phyloP scores from a whole-genome alignment of 2,888 invertebrate species.

The Chorisops tibialis region DNA sequence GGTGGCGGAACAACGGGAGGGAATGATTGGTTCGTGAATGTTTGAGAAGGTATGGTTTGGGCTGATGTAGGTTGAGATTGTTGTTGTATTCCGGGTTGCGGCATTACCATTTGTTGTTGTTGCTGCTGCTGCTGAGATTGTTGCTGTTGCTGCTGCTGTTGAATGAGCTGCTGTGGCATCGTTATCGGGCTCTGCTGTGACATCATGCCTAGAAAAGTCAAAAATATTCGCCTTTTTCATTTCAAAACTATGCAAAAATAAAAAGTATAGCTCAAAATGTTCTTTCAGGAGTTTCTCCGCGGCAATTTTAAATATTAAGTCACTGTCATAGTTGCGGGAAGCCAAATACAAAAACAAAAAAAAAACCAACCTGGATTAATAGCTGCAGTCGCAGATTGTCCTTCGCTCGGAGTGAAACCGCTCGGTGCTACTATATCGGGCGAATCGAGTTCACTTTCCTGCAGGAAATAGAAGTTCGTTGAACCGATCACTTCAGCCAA shows the following conservation, averaged over 20 bases:
- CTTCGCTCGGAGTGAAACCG: slow-evolving; percentile 38
- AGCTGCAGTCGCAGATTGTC: slow-evolving; percentile 30
- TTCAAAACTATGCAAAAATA: too few species aligned
- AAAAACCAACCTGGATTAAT: slow-evolving; percentile 17
- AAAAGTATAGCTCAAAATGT: too few species aligned
- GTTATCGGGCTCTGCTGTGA: slow-evolving; percentile 29
- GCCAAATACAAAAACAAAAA: too few species aligned
- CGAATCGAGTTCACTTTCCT: slow-evolving; percentile 86
- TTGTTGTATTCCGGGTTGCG: slow-evolving; percentile 28
- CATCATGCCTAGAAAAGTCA: slow-evolving; percentile 5
- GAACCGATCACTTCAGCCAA: slow-evolving; percentile 73
- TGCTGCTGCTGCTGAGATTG: slow-evolving; percentile 31
- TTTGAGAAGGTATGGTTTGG: slow-evolving; percentile 71
- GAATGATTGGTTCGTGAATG: slow-evolving; percentile 82
- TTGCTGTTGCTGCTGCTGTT: slow-evolving; percentile 34
- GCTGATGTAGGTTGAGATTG: slow-evolving; percentile 30
- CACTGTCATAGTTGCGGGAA: too few species aligned
- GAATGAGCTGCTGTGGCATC: slow-evolving; percentile 34
- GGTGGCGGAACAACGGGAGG: slow-evolving; percentile 47
- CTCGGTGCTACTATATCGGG: slow-evolving; percentile 54
- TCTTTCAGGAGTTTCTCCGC: too few species aligned
- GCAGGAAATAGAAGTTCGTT: slow-evolving; percentile 77
- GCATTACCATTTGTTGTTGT: slow-evolving; percentile 28
- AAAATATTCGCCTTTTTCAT: too few species aligned
- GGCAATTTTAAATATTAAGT: too few species aligned